Conservation (phyloP, 2,888 invertebrate genomes). For the Lampropteryx suffumata region DNA sequence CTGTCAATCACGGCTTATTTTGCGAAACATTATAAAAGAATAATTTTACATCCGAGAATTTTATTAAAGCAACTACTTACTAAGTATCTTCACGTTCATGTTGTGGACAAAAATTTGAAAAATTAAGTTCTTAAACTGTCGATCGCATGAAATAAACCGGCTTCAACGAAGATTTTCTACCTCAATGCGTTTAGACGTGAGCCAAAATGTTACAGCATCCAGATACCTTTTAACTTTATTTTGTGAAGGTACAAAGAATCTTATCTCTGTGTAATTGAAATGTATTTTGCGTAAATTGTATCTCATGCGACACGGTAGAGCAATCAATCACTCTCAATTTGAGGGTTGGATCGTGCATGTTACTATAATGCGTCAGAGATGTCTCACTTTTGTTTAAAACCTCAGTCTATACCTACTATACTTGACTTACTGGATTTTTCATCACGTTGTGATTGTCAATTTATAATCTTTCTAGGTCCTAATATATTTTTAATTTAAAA, state of each 20-base stretch:
- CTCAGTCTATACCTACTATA: too few relatives aligned
- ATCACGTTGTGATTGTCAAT: too few relatives aligned
- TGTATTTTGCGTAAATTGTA: not conserved
- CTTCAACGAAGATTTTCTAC: conserved; percentile 2
- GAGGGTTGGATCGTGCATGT: not conserved
- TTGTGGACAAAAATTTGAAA: too few relatives aligned
- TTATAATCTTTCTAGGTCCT: too few relatives aligned
- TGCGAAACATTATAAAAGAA: too few relatives aligned
- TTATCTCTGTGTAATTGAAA: conserved; percentile 6
- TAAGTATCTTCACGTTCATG: too few relatives aligned
- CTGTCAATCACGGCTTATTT: too few relatives aligned
- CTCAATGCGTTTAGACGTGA: not conserved
- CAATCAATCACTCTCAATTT: conserved; percentile 17
- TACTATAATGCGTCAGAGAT: not conserved
- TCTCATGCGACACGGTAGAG: not conserved
- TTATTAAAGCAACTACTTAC: too few relatives aligned
- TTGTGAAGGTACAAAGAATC: not conserved
- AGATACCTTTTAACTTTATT: not conserved
- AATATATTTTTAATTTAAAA: too few relatives aligned
- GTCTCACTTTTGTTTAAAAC: conserved; percentile 4
- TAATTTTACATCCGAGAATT: too few relatives aligned
- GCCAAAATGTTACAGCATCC: not conserved
- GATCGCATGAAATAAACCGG: not conserved
- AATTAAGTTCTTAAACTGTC: not conserved
- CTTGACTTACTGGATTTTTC: too few relatives aligned